phyloP scores from a whole-genome alignment of 2,888 invertebrate genomes.

The Sympetrum striolatum region DNA sequence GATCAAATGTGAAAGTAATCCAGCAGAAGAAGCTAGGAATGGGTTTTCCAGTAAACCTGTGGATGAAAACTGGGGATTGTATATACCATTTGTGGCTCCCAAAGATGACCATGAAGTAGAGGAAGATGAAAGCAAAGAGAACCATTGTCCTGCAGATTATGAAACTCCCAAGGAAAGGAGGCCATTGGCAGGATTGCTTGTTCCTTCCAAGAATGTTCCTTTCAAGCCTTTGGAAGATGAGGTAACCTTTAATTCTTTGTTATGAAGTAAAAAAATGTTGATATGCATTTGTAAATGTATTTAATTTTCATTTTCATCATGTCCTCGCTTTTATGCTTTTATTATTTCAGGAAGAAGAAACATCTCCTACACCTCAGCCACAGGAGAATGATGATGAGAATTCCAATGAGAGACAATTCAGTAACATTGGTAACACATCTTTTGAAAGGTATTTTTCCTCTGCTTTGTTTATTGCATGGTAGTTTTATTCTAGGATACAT shows the following conservation, averaged over 20 bases:
- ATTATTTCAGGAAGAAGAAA: not conserved
- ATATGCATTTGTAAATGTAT: too few relatives aligned
- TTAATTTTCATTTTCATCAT: not conserved
- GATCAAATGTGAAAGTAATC: not conserved
- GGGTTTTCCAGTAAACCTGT: not conserved
- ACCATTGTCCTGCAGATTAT: not conserved
- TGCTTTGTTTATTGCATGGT: too few relatives aligned
- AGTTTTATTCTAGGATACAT: too few relatives aligned
- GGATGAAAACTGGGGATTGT: not conserved
- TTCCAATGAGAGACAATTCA: not conserved
- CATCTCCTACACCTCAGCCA: not conserved
- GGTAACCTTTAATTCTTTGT: too few relatives aligned
- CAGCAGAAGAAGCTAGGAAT: not conserved
- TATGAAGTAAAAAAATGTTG: too few relatives aligned
- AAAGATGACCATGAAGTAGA: not conserved
- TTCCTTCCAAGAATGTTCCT: conserved; percentile 19
- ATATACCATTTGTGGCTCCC: conserved; percentile 32
- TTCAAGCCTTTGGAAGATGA: conserved; percentile 32
- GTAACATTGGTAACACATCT: not conserved
- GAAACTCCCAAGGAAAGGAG: not conserved
- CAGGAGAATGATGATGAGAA: not conserved
- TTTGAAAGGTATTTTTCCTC: not conserved
- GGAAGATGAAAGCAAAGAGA: conserved; percentile 10
- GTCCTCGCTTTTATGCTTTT: not conserved
- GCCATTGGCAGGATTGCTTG: conserved; percentile 15